These are phyloP conservation scores for Drosophila recens DNA, from an alignment of 2,888 invertebrate genomes.

Conservation along the genomic window DNA sequence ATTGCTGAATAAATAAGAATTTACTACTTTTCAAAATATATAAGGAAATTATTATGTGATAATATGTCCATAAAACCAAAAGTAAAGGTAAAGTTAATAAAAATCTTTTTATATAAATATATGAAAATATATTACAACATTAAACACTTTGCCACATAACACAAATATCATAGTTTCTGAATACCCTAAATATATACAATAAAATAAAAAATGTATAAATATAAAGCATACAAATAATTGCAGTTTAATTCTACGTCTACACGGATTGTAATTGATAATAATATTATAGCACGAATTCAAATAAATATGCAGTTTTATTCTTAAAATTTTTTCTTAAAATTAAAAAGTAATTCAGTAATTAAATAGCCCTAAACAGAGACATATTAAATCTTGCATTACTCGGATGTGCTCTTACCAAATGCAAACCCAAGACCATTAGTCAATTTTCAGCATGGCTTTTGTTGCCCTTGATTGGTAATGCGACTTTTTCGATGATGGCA, in stretches of 20 bases:
- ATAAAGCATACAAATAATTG: too few relatives aligned
- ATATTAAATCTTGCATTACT: neutral
- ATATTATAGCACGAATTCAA: neutral
- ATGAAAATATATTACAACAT: too few relatives aligned
- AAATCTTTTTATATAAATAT: too few relatives aligned
- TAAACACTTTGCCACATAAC: too few relatives aligned
- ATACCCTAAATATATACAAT: too few relatives aligned
- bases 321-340: neutral
- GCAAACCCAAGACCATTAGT: constrained; percentile 50
- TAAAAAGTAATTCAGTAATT: neutral
- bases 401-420: neutral
- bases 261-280: too few relatives aligned
- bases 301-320: neutral
- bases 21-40: neutral
- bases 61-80: neutral
- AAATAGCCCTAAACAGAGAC: neutral
- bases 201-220: too few relatives aligned
- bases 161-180: too few relatives aligned
- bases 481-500: constrained; percentile 40
- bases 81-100: too few relatives aligned
- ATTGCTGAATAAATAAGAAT: neutral
- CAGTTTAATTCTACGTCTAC: too few relatives aligned
- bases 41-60: neutral
- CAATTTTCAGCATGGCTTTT: constrained; percentile 29
- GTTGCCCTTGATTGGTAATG: constrained; percentile 43